Percentiles rank a stretch among this genome's conserved stretches.
phyloP scores from a whole-genome alignment of 35 echinoderm and acorn worm genomes.

The Heliocidaris erythrogramma region DNA sequence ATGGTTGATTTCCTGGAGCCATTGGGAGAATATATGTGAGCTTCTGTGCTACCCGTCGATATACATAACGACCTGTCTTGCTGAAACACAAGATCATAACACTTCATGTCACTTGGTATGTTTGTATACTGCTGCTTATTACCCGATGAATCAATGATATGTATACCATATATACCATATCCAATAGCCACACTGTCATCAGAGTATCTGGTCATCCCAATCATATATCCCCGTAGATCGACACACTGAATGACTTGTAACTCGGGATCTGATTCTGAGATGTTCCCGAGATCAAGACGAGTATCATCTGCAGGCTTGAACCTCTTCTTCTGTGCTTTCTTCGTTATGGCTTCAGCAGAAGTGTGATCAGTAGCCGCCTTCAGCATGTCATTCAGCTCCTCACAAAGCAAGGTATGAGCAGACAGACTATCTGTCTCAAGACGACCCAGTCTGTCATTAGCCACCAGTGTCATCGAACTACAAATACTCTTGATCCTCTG shows the following conservation, averaged over 20 bases:
- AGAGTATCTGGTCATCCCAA: background rate
- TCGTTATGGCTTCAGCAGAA: too few species aligned
- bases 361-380: too few species aligned
- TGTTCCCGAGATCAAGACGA: background rate
- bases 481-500: too few species aligned
- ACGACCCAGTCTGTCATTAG: too few species aligned
- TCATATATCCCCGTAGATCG: background rate
- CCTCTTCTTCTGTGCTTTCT: too few species aligned
- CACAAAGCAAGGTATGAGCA: too few species aligned
- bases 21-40: too few species aligned
- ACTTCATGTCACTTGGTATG: background rate
- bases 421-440: too few species aligned
- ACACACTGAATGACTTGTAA: background rate
- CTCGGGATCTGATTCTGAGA: background rate
- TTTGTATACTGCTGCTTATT: background rate
- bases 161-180: background rate
- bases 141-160: conserved; percentile 8
- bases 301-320: background rate
- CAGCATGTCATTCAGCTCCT: too few species aligned
- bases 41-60: too few species aligned
- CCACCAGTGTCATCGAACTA: too few species aligned
- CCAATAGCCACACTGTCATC: background rate
- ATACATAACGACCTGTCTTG: background rate
- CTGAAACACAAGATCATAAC: background rate
- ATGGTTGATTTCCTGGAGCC: too few species aligned